These are phyloP conservation scores for Onychomys torridus DNA, from an alignment of 2,797 vertebrate species.

Conservation along the genomic window DNA sequence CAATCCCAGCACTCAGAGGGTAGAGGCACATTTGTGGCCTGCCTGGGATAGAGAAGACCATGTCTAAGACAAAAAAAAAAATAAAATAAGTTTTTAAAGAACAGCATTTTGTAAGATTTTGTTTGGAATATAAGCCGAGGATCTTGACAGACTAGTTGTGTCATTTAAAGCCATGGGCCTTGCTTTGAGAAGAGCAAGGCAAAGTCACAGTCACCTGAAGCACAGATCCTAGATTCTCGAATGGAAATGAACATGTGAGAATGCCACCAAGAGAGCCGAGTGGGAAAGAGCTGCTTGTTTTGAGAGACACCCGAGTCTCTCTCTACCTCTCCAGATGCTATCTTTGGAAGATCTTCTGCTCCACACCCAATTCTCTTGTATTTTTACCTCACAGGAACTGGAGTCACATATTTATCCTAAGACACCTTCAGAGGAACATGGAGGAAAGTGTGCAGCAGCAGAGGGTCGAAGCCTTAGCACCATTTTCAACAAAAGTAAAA, in stretches of 20 bases:
- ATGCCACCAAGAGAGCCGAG: neutral
- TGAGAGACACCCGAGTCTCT: neutral
- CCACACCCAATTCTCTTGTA: neutral
- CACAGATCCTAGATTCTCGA: neutral
- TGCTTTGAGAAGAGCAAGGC: neutral
- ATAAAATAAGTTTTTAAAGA: neutral
- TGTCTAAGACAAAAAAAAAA: neutral
- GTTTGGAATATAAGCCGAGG: neutral
- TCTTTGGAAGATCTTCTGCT: constrained; percentile 11
- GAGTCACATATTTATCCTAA: neutral
- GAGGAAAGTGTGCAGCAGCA: neutral
- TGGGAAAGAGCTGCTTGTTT: neutral
- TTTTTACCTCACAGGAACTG: neutral
- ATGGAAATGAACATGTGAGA: neutral
- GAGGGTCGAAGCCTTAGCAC: neutral
- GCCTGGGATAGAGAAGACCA: neutral
- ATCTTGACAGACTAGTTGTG: neutral
- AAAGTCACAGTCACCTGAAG: neutral
- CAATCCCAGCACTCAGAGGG: neutral
- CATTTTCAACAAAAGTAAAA: neutral
- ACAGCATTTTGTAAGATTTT: constrained; percentile 15
- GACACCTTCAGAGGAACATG: neutral
- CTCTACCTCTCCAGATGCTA: neutral
- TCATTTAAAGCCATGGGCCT: neutral
- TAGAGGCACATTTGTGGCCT: neutral